Evolutionary conservation across 2,888 invertebrate species (phyloP).

Genomic region (Brachypterus glaber): DNA sequence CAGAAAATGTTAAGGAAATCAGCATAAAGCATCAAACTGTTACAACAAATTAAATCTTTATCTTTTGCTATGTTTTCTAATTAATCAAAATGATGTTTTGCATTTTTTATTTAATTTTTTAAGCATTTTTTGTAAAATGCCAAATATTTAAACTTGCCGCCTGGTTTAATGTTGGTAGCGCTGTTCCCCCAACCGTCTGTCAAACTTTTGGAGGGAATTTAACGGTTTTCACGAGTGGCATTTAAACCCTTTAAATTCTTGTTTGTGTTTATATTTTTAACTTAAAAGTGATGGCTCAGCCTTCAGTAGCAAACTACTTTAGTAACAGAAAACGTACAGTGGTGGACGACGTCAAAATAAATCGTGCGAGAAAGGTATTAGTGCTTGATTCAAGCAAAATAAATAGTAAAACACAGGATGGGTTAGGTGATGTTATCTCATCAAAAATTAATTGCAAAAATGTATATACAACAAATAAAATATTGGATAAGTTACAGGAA

Average conservation of each 20-base stretch:
- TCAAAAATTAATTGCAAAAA: constrained; percentile 15
- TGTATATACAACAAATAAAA: constrained; percentile 6
- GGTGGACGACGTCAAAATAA: constrained; percentile 50
- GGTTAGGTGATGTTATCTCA: constrained; percentile 19
- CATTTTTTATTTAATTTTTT: too few relatives aligned
- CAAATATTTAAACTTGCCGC: too few relatives aligned
- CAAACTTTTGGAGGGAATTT: constrained; percentile 31
- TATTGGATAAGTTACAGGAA: constrained; percentile 19
- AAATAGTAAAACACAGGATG: constrained; percentile 14
- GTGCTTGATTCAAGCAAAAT: constrained; percentile 31
- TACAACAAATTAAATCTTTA: neutral
- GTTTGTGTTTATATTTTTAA: constrained; percentile 20
- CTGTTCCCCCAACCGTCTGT: too few relatives aligned
- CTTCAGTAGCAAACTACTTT: constrained; percentile 66
- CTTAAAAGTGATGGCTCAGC: constrained; percentile 56
- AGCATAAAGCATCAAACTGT: neutral
- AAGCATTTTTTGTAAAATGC: too few relatives aligned
- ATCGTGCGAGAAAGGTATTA: constrained; percentile 45
- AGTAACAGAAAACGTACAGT: constrained; percentile 66
- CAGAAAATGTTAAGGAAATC: neutral
- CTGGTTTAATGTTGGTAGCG: too few relatives aligned
- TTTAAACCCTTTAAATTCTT: constrained; percentile 28
- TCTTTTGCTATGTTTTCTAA: neutral
- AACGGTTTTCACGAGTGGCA: constrained; percentile 23
- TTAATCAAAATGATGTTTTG: constrained; percentile 2